Percentiles rank a stretch among this genome's conserved stretches.
phyloP scores from a whole-genome alignment of 1,140 invertebrate species.

The Aphelenchoides fujianensis region DNA sequence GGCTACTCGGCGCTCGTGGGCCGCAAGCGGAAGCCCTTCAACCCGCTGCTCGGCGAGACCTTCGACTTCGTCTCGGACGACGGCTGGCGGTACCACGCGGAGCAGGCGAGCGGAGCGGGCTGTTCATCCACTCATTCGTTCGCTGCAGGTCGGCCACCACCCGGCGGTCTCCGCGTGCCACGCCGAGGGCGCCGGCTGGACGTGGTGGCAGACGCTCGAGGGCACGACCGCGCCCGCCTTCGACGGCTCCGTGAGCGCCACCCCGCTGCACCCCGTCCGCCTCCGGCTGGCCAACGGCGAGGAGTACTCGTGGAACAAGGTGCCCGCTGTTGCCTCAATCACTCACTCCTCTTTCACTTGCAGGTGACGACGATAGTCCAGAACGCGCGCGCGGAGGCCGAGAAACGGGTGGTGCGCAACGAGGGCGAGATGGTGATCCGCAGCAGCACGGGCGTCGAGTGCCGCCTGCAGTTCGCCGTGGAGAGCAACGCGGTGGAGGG shows the following conservation, averaged over 20 bases:
- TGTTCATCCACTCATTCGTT: no score
- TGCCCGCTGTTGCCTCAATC: constrained; percentile 2
- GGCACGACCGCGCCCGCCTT: constrained; percentile 79
- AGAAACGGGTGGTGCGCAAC: constrained; percentile 34
- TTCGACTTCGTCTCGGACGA: constrained; percentile 89
- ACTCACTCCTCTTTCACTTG: background rate
- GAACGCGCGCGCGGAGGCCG: constrained; percentile 30
- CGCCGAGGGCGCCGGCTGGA: constrained; percentile 80
- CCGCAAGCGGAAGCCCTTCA: constrained; percentile 66
- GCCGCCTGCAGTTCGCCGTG: constrained; percentile 30
- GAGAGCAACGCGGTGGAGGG: constrained; percentile 23
- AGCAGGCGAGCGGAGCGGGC: no score
- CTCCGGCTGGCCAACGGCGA: constrained; percentile 24
- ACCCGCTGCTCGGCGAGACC: constrained; percentile 78
- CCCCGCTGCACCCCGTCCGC: constrained; percentile 18
- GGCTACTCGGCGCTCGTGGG: constrained; percentile 80
- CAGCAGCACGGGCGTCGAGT: constrained; percentile 24
- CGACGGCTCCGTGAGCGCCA: constrained; percentile 21
- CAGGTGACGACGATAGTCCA: constrained; percentile 36
- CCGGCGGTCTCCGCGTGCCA: constrained; percentile 88
- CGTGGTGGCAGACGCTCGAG: constrained; percentile 92
- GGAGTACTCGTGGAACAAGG: constrained; percentile 42
- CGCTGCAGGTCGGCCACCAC: no score
- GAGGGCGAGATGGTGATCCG: constrained; percentile 38
- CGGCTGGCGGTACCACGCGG: constrained; percentile 86